Conservation (phyloP, 2,797 vertebrate species). For the Gobionotothen gibberifrons region DNA sequence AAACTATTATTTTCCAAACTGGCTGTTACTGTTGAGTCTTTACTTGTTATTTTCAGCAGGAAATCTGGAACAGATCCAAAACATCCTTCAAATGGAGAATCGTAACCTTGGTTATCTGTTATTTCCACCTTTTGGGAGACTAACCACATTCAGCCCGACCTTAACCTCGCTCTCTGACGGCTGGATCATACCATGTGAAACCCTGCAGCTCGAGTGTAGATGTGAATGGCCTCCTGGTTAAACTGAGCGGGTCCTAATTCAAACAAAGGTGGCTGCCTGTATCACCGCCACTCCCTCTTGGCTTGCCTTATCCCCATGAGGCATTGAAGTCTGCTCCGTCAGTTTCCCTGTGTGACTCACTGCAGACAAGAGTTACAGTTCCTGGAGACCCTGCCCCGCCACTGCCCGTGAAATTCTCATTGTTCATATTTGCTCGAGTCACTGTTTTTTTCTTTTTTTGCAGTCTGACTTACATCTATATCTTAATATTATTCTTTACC, state of each 20-base stretch:
- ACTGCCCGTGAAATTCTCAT: constrained; percentile 38
- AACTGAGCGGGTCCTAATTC: constrained; percentile 68
- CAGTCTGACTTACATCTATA: neutral
- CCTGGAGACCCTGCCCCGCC: constrained; percentile 30
- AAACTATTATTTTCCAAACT: constrained; percentile 34
- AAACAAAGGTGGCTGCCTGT: constrained; percentile 76
- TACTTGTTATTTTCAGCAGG: constrained; percentile 4
- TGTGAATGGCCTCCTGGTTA: constrained; percentile 65
- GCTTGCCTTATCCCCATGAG: constrained; percentile 61
- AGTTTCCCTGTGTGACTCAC: constrained; percentile 65
- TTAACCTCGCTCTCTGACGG: constrained; percentile 24
- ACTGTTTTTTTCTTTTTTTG: constrained; percentile 14
- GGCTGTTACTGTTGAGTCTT: constrained; percentile 27
- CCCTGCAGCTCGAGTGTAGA: constrained; percentile 39
- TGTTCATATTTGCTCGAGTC: constrained; percentile 36
- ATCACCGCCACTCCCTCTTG: constrained; percentile 72
- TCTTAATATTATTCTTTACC: neutral
- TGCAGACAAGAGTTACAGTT: constrained; percentile 45
- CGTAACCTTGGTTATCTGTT: constrained; percentile 30
- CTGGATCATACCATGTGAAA: constrained; percentile 46
- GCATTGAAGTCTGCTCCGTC: constrained; percentile 45
- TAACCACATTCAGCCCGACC: constrained; percentile 15
- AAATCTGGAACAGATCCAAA: constrained; percentile 23
- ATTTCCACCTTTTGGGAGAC: constrained; percentile 19
- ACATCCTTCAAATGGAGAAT: neutral